Conservation (phyloP, 2,113 vertebrate species). For the Centrocercus urophasianus region DNA sequence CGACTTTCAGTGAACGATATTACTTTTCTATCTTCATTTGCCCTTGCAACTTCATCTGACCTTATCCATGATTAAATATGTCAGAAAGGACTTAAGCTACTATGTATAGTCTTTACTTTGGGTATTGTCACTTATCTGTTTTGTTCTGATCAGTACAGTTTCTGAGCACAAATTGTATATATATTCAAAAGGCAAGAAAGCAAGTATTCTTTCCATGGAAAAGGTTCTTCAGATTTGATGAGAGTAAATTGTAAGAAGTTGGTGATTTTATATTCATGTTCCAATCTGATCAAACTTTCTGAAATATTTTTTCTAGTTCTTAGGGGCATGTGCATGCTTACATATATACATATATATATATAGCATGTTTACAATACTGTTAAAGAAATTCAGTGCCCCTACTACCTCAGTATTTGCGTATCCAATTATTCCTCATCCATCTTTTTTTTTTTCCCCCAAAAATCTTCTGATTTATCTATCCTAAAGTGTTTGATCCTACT, state of each 20-base stretch:
- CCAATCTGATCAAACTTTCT: not conserved
- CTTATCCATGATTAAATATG: not conserved
- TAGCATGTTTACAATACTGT: not conserved
- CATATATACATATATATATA: not conserved
- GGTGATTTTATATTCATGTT: not conserved
- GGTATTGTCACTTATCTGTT: not conserved
- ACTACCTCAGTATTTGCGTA: not conserved
- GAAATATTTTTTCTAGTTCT: not conserved
- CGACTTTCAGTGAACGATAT: not conserved
- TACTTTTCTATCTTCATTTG: not conserved
- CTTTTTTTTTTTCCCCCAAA: not conserved
- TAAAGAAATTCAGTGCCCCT: not conserved
- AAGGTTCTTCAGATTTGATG: not conserved
- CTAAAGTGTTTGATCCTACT: not conserved
- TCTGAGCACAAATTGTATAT: not conserved
- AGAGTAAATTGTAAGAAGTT: not conserved
- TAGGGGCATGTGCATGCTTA: accelerated
- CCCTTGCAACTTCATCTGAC: not conserved
- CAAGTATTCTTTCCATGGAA: not conserved
- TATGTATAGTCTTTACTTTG: not conserved
- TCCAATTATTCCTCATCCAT: not conserved
- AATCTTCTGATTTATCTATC: not conserved
- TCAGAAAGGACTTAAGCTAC: not conserved
- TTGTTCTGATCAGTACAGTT: not conserved
- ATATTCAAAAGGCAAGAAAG: not conserved